phyloP scores from a whole-genome alignment of 1,140 invertebrate genomes.

The Drosophila trapezifrons region DNA sequence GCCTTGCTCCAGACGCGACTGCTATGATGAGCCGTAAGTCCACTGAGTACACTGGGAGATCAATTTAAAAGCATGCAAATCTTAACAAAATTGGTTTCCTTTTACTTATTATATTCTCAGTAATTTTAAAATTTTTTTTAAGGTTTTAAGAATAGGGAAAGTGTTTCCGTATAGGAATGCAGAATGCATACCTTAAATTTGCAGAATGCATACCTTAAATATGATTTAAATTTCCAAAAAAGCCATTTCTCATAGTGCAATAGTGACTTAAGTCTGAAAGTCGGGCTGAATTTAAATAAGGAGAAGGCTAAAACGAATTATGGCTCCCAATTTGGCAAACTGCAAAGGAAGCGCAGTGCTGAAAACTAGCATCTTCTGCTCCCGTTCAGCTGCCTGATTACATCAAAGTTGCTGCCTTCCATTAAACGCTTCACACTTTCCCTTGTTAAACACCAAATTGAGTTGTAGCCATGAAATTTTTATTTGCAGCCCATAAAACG shows the following conservation, averaged over 20 bases:
- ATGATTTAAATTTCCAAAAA: neutral
- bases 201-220: neutral
- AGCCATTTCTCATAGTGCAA: neutral
- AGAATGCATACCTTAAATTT: no score
- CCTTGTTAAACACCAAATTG: conserved; percentile 60
- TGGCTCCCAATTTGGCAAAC: conserved; percentile 38
- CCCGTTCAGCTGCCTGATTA: conserved; percentile 37
- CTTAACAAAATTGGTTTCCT: no score
- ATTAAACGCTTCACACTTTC: conserved; percentile 46
- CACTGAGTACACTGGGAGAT: conserved; percentile 1
- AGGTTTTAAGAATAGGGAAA: no score
- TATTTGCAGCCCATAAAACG: conserved; percentile 55
- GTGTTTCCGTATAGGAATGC: no score
- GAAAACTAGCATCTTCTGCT: conserved; percentile 2
- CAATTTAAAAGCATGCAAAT: neutral
- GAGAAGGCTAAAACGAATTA: conserved; percentile 41
- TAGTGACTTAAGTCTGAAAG: neutral
- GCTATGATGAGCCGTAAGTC: conserved; percentile 23
- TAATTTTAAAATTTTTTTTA: neutral
- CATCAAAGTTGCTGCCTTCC: conserved; percentile 42
- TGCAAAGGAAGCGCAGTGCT: conserved; percentile 1
- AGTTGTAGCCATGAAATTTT: conserved; percentile 54
- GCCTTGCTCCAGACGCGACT: conserved; percentile 32
- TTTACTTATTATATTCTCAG: neutral
- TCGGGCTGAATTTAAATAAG: conserved; percentile 62